Conservation (phyloP, 35 echinoderm and acorn worm genomes). For the Ophiothrix spiculata region DNA sequence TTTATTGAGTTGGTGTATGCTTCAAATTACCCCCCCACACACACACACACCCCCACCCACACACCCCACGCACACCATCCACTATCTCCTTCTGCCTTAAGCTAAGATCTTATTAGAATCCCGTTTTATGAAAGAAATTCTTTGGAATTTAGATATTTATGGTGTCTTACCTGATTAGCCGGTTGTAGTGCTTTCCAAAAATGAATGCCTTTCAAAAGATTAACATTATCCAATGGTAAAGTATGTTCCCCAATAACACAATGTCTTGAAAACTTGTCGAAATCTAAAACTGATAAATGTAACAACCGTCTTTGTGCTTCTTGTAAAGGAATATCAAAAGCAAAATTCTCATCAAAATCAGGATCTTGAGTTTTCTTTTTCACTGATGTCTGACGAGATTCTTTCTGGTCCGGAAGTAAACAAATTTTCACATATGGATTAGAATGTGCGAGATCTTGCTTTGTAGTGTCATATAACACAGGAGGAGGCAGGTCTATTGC, state of each 20-base stretch:
- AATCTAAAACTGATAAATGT: conserved; percentile 82
- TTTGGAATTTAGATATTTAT: no score
- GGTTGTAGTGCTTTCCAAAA: conserved; percentile 97
- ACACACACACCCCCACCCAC: no score
- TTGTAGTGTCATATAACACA: conserved; percentile 71
- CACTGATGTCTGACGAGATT: conserved; percentile 84
- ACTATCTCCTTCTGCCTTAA: no score
- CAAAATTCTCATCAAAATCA: conserved; percentile 95
- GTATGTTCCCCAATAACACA: conserved; percentile 97
- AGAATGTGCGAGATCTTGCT: conserved; percentile 94
- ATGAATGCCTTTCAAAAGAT: conserved; percentile 88
- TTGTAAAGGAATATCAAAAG: conserved; percentile 78
- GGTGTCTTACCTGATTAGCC: conserved; percentile 74
- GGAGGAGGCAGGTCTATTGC: conserved; percentile 84
- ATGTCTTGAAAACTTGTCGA: conserved; percentile 97
- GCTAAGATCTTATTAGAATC: no score
- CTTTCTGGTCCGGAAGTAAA: conserved; percentile 93
- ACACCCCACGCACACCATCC: no score
- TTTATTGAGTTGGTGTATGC: no score
- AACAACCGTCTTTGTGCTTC: conserved; percentile 88
- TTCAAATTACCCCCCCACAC: no score
- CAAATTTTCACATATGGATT: conserved; percentile 98
- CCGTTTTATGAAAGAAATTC: no score
- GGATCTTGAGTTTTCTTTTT: conserved; percentile 95
- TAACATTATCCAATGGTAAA: conserved; percentile 64